phyloP scores from a whole-genome alignment of 2,797 vertebrate genomes.

The Molossus molossus region DNA sequence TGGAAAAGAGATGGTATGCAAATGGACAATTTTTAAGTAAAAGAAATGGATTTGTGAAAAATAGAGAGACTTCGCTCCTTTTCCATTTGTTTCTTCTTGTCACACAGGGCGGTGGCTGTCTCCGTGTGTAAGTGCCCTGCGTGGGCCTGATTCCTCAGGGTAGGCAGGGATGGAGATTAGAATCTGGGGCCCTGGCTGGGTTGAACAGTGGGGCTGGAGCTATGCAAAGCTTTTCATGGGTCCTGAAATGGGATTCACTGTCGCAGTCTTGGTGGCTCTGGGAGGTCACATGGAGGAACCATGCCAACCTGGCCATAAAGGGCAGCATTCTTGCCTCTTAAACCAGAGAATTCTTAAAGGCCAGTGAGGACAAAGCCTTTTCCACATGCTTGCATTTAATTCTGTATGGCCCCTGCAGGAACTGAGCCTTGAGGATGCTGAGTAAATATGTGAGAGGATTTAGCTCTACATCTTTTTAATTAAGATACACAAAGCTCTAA shows the following conservation, averaged over 20 bases:
- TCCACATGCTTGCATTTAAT: conserved; percentile 67
- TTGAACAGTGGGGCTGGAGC: not conserved
- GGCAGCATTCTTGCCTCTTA: conserved; percentile 69
- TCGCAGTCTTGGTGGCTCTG: not conserved
- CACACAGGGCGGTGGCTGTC: not conserved
- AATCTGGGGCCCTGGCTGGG: conserved; percentile 41
- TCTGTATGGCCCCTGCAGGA: conserved; percentile 57
- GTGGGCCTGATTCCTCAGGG: conserved; percentile 65
- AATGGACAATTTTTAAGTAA: conserved; percentile 24
- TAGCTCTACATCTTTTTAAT: conserved; percentile 58
- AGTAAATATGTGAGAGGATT: conserved; percentile 54
- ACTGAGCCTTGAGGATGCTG: not conserved
- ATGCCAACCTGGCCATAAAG: conserved; percentile 30
- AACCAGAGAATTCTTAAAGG: conserved; percentile 66
- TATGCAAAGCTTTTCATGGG: conserved; percentile 45
- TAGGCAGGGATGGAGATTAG: not conserved
- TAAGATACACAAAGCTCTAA: conserved; percentile 71
- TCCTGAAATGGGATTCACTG: conserved; percentile 50
- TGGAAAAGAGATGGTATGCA: not conserved
- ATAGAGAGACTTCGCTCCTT: not conserved
- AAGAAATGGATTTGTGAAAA: conserved; percentile 36
- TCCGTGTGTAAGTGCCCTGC: conserved; percentile 14
- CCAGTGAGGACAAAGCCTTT: conserved; percentile 68
- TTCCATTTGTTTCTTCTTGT: not conserved
- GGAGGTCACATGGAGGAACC: conserved; percentile 33